phyloP scores from a whole-genome alignment of 2,797 vertebrate species.

The Anguilla marmorata region DNA sequence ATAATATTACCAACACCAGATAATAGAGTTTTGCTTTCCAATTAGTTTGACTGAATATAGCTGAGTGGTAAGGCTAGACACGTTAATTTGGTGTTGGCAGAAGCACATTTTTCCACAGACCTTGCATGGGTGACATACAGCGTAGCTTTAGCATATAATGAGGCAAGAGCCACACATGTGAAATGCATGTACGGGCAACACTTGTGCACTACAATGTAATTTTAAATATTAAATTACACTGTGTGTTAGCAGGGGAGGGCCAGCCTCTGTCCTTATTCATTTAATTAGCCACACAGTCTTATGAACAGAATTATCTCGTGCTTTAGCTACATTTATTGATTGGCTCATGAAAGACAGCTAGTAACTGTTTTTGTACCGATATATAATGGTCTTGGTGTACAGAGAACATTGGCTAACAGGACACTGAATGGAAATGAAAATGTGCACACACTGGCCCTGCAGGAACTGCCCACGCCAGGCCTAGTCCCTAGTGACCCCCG shows the following conservation, averaged over 20 bases:
- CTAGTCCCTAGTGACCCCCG: too few species aligned
- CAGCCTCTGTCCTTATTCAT: not conserved
- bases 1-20: slow-evolving; percentile 27
- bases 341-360: not conserved
- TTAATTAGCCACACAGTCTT: not conserved
- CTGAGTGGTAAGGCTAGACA: slow-evolving; percentile 19
- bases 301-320: not conserved
- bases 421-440: not conserved
- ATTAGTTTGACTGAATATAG: slow-evolving; percentile 36
- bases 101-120: not conserved
- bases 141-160: not conserved
- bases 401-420: not conserved
- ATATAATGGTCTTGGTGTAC: too few species aligned
- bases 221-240: too few species aligned
- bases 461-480: not conserved
- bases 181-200: not conserved
- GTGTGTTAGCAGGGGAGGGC: not conserved
- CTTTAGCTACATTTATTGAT: not conserved
- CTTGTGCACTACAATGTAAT: not conserved
- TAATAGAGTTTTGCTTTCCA: slow-evolving; percentile 39
- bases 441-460: not conserved
- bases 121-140: not conserved
- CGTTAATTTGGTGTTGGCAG: slow-evolving; percentile 26
- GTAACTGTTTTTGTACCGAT: not conserved
- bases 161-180: too few species aligned